Evolutionary conservation across 2,797 vertebrate genomes (phyloP), one percentile per base, ranked within the genome.

Genomic region (Spinus pinus): DNA sequence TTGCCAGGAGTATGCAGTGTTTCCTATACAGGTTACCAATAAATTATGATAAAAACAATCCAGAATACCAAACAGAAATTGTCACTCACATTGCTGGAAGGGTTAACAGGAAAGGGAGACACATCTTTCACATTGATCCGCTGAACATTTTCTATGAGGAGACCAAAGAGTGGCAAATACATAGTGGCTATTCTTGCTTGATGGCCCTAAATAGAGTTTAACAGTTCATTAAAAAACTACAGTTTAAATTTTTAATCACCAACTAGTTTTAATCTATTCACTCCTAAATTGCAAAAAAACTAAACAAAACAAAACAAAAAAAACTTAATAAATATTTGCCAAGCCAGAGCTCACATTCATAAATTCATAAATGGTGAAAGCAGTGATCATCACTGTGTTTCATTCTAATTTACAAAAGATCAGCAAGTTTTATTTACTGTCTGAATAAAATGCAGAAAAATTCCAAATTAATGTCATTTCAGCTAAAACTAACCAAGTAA

Each of bases 141-240:
- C 91, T 99, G 98, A 67, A 99, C 99, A 0, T 99, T 99, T 95
- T 99, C 99, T 96, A 99, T 98, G n/a, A 99, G 98, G n/a, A 99
- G 96, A 35, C 99, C 99, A 23, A 99, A 99, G 80, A 99, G 95
- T 5, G 99, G 99, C 84, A 99, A 98, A 97, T 99, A 99, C 91
- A 99, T 98, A 4, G 99, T 99, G 81, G 98, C 99, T 65, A 99
- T 98, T 93, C 99, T 98, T 42, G 99, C 98, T 96, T 99, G 99
- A 86, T 99, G 99, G 90, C 98, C 98, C 99, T 99, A 97, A 98
- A 98, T 2, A 66, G 91, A 96, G 53, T 92, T 88, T 25, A 64
- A 73, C 17, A 74, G 7, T 13, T 31, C 19, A 86, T 90, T 64
- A 24, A 61, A 41, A 61, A 46, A 62, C 25, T 35, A 81, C 9